Conservation (phyloP, 2,797 vertebrate species). For the Eupleurogrammus muticus region DNA sequence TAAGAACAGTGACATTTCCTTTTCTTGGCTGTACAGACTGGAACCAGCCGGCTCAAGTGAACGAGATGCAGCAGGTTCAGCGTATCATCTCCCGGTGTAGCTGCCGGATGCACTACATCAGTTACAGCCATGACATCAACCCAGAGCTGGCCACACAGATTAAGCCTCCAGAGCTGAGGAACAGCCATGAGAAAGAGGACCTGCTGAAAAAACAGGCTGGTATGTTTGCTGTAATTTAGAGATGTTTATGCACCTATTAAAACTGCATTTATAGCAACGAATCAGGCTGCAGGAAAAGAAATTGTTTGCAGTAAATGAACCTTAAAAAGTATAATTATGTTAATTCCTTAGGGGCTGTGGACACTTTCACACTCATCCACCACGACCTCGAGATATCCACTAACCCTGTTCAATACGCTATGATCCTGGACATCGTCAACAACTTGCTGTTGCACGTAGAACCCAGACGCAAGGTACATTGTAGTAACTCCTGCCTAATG, state of each 20-base stretch:
- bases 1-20: not conserved
- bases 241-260: not conserved
- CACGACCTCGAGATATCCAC: conserved; percentile 98
- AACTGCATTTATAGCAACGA: not conserved
- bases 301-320: not conserved
- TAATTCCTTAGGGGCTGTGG: conserved; percentile 89
- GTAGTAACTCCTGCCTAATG: not conserved
- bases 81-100: conserved; percentile 98
- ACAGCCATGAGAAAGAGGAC: conserved; percentile 94
- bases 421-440: conserved; percentile 99
- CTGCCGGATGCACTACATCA: conserved; percentile 99
- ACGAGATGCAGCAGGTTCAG: conserved; percentile 96
- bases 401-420: conserved; percentile 98
- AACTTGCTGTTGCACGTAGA: conserved; percentile 96
- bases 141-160: conserved; percentile 96
- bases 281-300: no score
- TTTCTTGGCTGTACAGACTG: conserved; percentile 84
- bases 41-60: conserved; percentile 95
- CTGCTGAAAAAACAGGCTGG: conserved; percentile 97
- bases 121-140: conserved; percentile 98
- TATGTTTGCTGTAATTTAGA: conserved; percentile 55
- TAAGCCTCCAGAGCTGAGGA: conserved; percentile 92
- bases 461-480: conserved; percentile 93
- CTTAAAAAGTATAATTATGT: not conserved
- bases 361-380: conserved; percentile 98